These are phyloP conservation scores for Chrysaora quinquecirrha DNA, from an alignment of 30 jellyfish, hydroid and myxozoan genomes.

Conservation along the genomic window DNA sequence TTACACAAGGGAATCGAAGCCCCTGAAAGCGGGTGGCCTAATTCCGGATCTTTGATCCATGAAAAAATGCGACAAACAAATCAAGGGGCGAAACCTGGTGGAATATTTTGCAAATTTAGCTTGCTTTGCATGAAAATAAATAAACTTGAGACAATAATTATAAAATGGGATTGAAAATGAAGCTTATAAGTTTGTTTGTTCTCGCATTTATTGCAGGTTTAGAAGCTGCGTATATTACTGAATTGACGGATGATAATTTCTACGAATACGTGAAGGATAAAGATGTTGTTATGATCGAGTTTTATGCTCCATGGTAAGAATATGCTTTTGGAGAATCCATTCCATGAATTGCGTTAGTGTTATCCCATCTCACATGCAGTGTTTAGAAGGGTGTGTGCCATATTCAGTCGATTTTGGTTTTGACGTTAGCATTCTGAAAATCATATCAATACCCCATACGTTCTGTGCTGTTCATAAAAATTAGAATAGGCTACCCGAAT, in stretches of 20 bases:
- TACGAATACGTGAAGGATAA: slow-evolving; percentile 88
- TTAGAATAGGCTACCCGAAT: neutral
- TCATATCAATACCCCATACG: too few relatives aligned
- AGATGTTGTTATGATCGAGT: slow-evolving; percentile 81
- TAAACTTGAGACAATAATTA: neutral
- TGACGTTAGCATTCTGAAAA: too few relatives aligned
- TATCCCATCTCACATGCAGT: too few relatives aligned
- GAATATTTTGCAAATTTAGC: neutral
- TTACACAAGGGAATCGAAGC: too few relatives aligned
- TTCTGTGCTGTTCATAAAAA: too few relatives aligned
- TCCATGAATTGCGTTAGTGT: too few relatives aligned
- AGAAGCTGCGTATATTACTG: slow-evolving; percentile 64
- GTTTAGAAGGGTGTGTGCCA: too few relatives aligned
- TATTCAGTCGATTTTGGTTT: too few relatives aligned
- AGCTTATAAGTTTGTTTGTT: neutral
- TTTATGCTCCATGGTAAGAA: slow-evolving; percentile 95
- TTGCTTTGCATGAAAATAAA: neutral
- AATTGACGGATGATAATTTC: slow-evolving; percentile 82
- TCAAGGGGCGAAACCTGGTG: neutral
- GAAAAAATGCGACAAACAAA: neutral
- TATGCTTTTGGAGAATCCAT: too few relatives aligned
- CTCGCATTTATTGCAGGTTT: slow-evolving; percentile 14
- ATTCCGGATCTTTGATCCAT: slow-evolving; percentile 26
- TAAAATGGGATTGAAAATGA: neutral
- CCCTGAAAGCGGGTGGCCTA: slow-evolving; percentile 36